A percentile compares a stretch with the other conserved stretches of the same genome.
These are phyloP conservation scores for Zaprionus ghesquierei DNA, from an alignment of 1,140 invertebrate genomes.

Conservation along the genomic window DNA sequence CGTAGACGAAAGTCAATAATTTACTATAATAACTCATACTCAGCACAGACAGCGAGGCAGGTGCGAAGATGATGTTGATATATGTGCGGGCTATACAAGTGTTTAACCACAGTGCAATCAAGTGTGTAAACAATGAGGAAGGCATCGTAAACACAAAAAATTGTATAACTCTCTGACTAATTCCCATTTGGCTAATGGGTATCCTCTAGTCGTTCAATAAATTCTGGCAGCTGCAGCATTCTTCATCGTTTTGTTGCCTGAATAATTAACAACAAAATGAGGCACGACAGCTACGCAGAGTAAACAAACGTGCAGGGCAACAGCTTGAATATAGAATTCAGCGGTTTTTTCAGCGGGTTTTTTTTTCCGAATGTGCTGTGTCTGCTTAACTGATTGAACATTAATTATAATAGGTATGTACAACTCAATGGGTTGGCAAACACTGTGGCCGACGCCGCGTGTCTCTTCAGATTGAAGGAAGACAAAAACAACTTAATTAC, in stretches of 20 bases:
- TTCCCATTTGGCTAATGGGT: not conserved
- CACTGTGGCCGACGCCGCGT: constrained; percentile 21
- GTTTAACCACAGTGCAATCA: not conserved
- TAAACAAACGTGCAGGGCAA: constrained; percentile 48
- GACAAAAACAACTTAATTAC: constrained; percentile 69
- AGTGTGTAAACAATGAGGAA: not conserved
- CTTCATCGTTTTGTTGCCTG: constrained; percentile 24
- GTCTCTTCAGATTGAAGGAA: constrained; percentile 23
- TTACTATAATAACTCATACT: not conserved
- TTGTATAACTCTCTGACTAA: not conserved
- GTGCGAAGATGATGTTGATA: not conserved
- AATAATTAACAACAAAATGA: constrained; percentile 56
- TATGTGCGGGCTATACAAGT: not conserved
- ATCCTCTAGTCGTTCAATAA: not conserved
- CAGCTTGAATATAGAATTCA: constrained; percentile 43
- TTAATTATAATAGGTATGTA: constrained; percentile 37
- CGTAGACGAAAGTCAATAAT: constrained; percentile 20
- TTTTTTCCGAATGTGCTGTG: not conserved
- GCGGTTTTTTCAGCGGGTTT: constrained; percentile 4
- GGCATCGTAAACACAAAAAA: not conserved
- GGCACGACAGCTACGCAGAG: constrained; percentile 25
- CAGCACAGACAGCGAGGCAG: not conserved
- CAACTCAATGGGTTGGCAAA: constrained; percentile 59
- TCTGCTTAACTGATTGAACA: constrained; percentile 47
- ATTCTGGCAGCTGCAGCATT: not conserved